These are phyloP conservation scores for Lochmaea crataegi DNA, from an alignment of 2,888 invertebrate genomes.

Conservation along the genomic window DNA sequence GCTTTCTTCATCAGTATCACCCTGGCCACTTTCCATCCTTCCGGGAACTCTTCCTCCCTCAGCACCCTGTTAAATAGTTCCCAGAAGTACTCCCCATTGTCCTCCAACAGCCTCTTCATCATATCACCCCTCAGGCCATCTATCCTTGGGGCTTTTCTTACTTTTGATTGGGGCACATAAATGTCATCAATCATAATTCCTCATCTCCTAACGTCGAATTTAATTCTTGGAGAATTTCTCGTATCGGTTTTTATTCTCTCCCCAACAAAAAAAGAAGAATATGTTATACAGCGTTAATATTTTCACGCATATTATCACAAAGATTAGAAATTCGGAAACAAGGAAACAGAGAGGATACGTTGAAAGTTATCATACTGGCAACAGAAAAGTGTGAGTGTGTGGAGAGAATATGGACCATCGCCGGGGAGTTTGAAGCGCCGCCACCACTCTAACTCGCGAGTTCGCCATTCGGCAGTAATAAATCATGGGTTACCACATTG, in stretches of 20 bases:
- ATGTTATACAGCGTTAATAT: neutral
- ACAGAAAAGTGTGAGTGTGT: conserved; percentile 23
- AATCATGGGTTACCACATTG: conserved; percentile 78
- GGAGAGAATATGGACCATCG: conserved; percentile 30
- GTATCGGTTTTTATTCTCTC: neutral
- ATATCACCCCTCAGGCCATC: too few species aligned
- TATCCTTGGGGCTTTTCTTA: too few species aligned
- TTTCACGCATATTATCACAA: conserved; percentile 4
- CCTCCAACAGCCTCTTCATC: too few species aligned
- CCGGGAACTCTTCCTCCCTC: too few species aligned
- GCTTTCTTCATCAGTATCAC: too few species aligned
- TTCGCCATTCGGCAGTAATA: conserved; percentile 72
- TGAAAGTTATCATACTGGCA: conserved; percentile 11
- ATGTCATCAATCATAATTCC: too few species aligned
- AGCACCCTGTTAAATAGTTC: too few species aligned
- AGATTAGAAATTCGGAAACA: conserved; percentile 1
- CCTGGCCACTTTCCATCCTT: too few species aligned
- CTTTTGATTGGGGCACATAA: too few species aligned
- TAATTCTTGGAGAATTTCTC: too few species aligned
- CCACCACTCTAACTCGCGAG: conserved; percentile 60
- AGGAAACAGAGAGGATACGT: neutral
- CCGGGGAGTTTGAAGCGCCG: conserved; percentile 56
- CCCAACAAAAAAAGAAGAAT: neutral
- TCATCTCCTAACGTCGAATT: too few species aligned
- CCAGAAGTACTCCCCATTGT: too few species aligned